Conservation (phyloP, 2,888 invertebrate genomes). For the Cyaniris semiargus region DNA sequence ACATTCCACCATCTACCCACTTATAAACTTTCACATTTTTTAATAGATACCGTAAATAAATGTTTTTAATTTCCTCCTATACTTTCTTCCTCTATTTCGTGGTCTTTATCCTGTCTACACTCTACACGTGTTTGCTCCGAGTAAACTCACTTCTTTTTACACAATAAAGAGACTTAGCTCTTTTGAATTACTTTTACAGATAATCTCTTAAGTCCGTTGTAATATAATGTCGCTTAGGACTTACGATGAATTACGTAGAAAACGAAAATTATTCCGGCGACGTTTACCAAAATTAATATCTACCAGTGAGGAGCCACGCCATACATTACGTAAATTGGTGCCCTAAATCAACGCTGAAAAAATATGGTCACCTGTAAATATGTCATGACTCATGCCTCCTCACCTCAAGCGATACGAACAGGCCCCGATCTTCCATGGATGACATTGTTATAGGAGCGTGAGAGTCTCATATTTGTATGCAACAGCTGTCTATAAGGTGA, state of each 20-base stretch:
- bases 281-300: background rate
- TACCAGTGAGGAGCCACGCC: background rate
- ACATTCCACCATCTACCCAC: background rate
- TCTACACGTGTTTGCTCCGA: background rate
- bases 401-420: background rate
- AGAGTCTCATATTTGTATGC: too few species aligned
- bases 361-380: background rate
- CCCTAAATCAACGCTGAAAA: background rate
- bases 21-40: background rate
- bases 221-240: slow-evolving; percentile 3
- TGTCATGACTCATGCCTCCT: background rate
- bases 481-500: too few species aligned
- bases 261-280: background rate
- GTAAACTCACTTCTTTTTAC: background rate
- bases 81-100: background rate
- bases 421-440: background rate
- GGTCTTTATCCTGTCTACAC: background rate
- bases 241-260: background rate
- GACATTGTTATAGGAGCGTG: background rate
- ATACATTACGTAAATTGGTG: background rate
- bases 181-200: background rate
- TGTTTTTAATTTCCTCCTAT: background rate
- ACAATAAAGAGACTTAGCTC: background rate
- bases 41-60: background rate
- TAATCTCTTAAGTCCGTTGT: background rate